These are phyloP conservation scores for Ptiloglossa arizonensis DNA, from an alignment of 1,140 invertebrate species.

Conservation along the genomic window DNA sequence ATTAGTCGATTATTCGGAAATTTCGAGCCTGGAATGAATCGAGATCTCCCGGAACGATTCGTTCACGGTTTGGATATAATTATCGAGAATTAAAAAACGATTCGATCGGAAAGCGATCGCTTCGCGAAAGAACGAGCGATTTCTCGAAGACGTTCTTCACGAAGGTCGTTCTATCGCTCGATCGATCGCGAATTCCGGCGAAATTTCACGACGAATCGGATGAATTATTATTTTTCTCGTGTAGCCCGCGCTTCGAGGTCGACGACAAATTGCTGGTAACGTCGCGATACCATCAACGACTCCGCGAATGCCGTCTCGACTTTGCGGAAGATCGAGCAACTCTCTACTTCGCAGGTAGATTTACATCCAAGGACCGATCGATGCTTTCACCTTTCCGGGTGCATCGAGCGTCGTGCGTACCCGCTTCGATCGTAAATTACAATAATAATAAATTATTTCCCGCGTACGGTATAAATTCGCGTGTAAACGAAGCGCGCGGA, in stretches of 20 bases:
- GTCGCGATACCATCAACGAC: neutral
- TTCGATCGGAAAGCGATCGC: neutral
- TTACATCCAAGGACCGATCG: constrained; percentile 37
- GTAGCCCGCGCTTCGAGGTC: neutral
- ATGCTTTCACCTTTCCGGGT: constrained; percentile 31
- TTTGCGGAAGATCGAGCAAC: constrained; percentile 22
- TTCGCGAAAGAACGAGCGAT: neutral
- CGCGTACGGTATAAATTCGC: too few species aligned
- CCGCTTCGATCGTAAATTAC: constrained; percentile 32
- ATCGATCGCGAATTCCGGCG: neutral
- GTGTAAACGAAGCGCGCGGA: too few species aligned
- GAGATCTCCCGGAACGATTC: too few species aligned
- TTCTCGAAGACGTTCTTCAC: neutral
- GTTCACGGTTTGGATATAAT: too few species aligned
- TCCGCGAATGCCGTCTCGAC: constrained; percentile 1
- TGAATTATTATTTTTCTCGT: constrained; percentile 20
- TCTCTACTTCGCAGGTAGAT: constrained; percentile 16
- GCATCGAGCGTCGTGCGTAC: constrained; percentile 5
- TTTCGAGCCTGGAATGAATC: too few species aligned
- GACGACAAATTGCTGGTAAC: constrained; percentile 37
- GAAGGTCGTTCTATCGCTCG: neutral
- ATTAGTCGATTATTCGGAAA: too few species aligned
- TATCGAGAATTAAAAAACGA: too few species aligned
- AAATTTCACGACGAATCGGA: neutral
- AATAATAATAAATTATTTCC: too few species aligned